Conservation (phyloP, 2,888 invertebrate genomes). For the Tetheella fluctuosa region DNA sequence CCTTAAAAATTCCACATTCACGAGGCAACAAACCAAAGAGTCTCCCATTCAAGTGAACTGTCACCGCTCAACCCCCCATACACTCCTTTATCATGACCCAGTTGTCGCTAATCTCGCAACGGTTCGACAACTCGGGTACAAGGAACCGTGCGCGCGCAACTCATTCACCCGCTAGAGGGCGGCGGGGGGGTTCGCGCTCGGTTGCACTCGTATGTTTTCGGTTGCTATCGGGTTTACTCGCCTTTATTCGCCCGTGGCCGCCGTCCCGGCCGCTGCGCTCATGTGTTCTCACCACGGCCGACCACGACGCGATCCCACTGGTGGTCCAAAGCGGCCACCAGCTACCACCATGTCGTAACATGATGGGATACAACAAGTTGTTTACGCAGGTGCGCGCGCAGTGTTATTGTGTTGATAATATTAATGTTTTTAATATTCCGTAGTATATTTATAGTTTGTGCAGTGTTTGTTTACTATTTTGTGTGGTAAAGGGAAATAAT, state of each 20-base stretch:
- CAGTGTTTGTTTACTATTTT: too few relatives aligned
- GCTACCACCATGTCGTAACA: constrained; percentile 84
- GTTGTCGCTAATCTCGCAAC: background rate
- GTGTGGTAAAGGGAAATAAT: too few relatives aligned
- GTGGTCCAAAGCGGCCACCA: constrained; percentile 81
- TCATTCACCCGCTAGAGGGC: constrained; percentile 26
- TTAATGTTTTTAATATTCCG: constrained; percentile 33
- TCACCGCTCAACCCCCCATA: background rate
- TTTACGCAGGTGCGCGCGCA: constrained; percentile 88
- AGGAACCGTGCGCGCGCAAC: constrained; percentile 13
- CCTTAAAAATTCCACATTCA: background rate
- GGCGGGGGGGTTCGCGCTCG: background rate
- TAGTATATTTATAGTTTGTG: constrained; percentile 14
- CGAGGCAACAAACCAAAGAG: background rate
- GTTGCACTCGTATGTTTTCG: constrained; percentile 30
- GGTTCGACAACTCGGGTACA: background rate
- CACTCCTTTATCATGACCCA: background rate
- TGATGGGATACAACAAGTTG: constrained; percentile 93
- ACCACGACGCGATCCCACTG: constrained; percentile 80
- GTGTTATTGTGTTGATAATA: constrained; percentile 28
- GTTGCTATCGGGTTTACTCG: constrained; percentile 48
- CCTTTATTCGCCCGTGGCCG: constrained; percentile 52
- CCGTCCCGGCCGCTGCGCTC: constrained; percentile 32
- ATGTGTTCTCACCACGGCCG: constrained; percentile 70
- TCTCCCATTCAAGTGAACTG: constrained; percentile 4